Evolutionary conservation across 2,888 invertebrate species (phyloP), one percentile per base, ranked within the genome.

Genomic region (Mystacides longicornis): DNA sequence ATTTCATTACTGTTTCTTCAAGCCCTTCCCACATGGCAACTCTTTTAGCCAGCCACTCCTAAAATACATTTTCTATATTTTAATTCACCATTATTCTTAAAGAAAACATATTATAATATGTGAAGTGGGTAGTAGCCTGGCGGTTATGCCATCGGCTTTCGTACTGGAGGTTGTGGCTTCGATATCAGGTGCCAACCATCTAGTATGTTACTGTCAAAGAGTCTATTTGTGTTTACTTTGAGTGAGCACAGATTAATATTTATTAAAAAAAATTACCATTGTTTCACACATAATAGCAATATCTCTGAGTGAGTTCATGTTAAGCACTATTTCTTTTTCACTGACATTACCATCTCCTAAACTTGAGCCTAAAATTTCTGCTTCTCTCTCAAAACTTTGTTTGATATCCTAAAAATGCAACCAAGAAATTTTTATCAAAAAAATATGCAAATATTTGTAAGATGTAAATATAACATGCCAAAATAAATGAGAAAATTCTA

Each of bases 281-380:
- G 92, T 92, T 69, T 97, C 96, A 68, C 94, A 93, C 37, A 97
- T 77, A 62, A 93, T 86, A 1, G 93, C 95, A 16, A 97, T 73
- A 63, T 90, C 89, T 52, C 87, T 86, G 48, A 97, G 77, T 62
- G 90, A 85, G 55, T 82, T 81, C 62, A 89, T 84, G 68, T 96
- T 93, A 0, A 87, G 84, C 21, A 97, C 79, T 57, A 97, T 89
- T 72, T 96, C 95, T 55, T 87, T 85, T 42, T 85, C 80, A 1
- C 86, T 82, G 20, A 94, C 89, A 22, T 89, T 87, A 4, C 90
- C 89, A 68, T 94, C 93, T 3, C 92, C 92, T 18, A 94, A 74
- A 68, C 95, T 96, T 55, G 90, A 89, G 16, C 93, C 94, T 9
- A 97, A 77, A 67, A 96, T 94, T 69, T 93, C 92, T 0, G 95